A percentile compares a stretch with the other conserved stretches of the same genome.
These are phyloP conservation scores for Merodon equestris DNA, from an alignment of 2,888 invertebrate species.

Conservation along the genomic window DNA sequence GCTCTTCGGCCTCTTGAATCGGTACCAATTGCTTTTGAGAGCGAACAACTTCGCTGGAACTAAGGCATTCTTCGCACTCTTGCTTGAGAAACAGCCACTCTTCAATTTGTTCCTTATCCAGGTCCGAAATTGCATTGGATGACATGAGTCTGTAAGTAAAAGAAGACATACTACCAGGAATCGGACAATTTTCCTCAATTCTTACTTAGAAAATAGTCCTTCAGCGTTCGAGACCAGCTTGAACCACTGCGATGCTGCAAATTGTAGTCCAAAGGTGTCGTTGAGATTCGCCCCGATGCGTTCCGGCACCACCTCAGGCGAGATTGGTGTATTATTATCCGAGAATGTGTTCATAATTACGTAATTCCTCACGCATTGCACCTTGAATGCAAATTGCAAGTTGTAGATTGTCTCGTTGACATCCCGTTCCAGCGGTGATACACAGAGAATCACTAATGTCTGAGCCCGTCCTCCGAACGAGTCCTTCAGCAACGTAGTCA, in stretches of 20 bases:
- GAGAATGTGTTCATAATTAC: slow-evolving; percentile 86
- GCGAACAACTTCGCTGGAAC: slow-evolving; percentile 76
- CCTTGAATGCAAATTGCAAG: slow-evolving; percentile 84
- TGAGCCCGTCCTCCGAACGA: slow-evolving; percentile 88
- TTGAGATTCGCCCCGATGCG: slow-evolving; percentile 60
- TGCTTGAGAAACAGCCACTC: slow-evolving; percentile 92
- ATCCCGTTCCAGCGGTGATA: slow-evolving; percentile 85
- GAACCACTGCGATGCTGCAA: slow-evolving; percentile 90
- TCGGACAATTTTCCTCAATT: background rate
- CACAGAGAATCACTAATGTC: slow-evolving; percentile 85
- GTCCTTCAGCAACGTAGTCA: slow-evolving; percentile 85
- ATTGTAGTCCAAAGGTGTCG: slow-evolving; percentile 85
- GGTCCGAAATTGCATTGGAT: slow-evolving; percentile 84
- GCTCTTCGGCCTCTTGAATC: slow-evolving; percentile 81
- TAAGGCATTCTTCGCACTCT: slow-evolving; percentile 90
- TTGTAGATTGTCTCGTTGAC: slow-evolving; percentile 85
- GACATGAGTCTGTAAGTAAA: slow-evolving; percentile 80
- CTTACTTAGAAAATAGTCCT: slow-evolving; percentile 84
- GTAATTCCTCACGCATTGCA: slow-evolving; percentile 85
- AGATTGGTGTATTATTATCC: slow-evolving; percentile 82
- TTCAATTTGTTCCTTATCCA: slow-evolving; percentile 87
- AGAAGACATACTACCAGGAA: background rate
- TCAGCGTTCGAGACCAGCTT: slow-evolving; percentile 91
- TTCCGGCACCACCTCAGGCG: slow-evolving; percentile 71
- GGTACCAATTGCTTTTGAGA: slow-evolving; percentile 76